phyloP scores from a whole-genome alignment of 2,113 vertebrate species.

The Limnothrissa miodon region DNA sequence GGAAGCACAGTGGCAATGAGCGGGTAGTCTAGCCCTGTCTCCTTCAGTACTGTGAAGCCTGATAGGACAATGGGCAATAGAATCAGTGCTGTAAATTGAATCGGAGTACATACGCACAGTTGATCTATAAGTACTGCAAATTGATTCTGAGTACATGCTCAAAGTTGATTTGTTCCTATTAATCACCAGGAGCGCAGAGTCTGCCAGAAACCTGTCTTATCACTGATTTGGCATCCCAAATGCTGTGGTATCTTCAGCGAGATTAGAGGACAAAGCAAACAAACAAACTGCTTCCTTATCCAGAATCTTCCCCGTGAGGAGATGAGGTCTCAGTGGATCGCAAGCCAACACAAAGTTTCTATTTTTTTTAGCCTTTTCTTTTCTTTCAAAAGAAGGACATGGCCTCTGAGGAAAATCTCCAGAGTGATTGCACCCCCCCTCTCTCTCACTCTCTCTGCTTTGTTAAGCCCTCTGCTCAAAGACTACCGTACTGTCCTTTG shows the following conservation, averaged over 20 bases:
- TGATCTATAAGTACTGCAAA: background rate
- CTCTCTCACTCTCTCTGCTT: background rate
- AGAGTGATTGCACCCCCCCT: background rate
- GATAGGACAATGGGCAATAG: background rate
- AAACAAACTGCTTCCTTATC: constrained; percentile 8
- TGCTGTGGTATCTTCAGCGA: background rate
- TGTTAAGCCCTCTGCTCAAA: background rate
- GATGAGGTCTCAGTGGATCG: background rate
- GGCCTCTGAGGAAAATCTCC: background rate
- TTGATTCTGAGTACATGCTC: constrained; percentile 6
- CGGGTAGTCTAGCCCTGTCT: background rate
- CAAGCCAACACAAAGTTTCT: background rate
- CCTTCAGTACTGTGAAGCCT: background rate
- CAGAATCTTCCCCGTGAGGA: background rate
- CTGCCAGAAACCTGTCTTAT: background rate
- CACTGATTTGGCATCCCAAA: background rate
- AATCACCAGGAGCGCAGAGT: background rate
- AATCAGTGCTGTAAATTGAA: background rate
- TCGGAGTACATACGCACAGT: background rate
- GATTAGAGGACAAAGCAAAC: constrained; percentile 1
- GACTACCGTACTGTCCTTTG: background rate
- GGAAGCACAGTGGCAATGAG: constrained; percentile 8
- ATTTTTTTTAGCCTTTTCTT: background rate
- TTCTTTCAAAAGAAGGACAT: background rate
- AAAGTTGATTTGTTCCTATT: background rate